Conservation (phyloP, 2,888 invertebrate species). For the Perithous albicinctus region DNA sequence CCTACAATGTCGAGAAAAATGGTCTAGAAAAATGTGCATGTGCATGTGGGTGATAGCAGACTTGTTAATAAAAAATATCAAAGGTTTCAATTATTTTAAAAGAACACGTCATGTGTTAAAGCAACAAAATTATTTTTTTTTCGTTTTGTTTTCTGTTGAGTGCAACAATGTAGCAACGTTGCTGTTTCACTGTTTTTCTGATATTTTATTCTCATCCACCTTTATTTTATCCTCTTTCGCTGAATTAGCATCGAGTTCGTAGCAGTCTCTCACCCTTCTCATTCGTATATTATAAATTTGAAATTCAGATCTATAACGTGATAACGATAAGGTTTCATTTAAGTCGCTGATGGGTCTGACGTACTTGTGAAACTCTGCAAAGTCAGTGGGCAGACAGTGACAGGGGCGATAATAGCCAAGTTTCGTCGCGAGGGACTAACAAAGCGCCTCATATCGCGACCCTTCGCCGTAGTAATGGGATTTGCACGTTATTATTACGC, state of each 20-base stretch:
- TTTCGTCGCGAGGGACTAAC: conserved; percentile 41
- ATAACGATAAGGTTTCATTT: conserved; percentile 48
- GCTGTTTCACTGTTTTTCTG: background rate
- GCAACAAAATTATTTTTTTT: too few species aligned
- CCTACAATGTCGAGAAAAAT: too few species aligned
- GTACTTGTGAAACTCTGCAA: conserved; percentile 7
- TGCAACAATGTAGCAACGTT: background rate
- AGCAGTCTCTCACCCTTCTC: background rate
- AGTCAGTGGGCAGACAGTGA: background rate
- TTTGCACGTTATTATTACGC: conserved; percentile 47
- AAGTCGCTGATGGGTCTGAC: conserved; percentile 37
- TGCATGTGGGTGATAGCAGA: too few species aligned
- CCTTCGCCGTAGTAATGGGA: conserved; percentile 38
- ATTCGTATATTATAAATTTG: conserved; percentile 27
- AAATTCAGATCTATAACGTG: conserved; percentile 50
- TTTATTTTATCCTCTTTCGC: background rate
- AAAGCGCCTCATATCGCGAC: conserved; percentile 35
- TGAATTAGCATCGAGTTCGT: conserved; percentile 19
- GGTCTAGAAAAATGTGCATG: too few species aligned
- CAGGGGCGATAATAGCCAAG: conserved; percentile 19
- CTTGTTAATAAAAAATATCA: too few species aligned
- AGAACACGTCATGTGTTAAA: too few species aligned
- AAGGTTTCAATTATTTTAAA: too few species aligned
- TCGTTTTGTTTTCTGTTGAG: too few species aligned
- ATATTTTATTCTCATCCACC: background rate